Evolutionary conservation across 1,140 invertebrate species (phyloP), one percentile per base, ranked within the genome.

Genomic region (Hesperophylax magnus): DNA sequence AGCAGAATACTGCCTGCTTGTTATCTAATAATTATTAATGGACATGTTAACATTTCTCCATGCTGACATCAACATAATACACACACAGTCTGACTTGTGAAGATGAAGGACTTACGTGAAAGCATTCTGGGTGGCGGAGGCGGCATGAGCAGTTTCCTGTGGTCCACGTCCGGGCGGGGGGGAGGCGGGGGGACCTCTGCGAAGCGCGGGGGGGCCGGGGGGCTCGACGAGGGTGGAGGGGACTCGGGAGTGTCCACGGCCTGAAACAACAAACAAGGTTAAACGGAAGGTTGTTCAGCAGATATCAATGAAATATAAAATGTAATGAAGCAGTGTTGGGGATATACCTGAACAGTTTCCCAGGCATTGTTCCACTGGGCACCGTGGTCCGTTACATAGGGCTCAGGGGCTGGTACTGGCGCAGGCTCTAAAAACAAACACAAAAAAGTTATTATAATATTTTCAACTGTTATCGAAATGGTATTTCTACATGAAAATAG

Each of bases 121-220:
- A 27, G 20, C 52, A 63, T 20, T 52, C 60, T 87, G 0, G 88
- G 88, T 17, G 87, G 87, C 0, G 88, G 89, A 0, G 89, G 88
- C 0, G 88, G 89, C 0, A 88, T 88, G 22, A 89, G 79, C 1
- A 88, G 79, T 0, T 86, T 87, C 31, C 89, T 85, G 63, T 89
- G 88, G 80, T 90, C 89, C 18, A 89, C 86, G 63, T 90, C 82
- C 17, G 82, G 77, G 8, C 60, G 52, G 14, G 82, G 84, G 22
- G 67, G n/a, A 75, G 82, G 53, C 61, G 75, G 34, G 22, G 83
- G 31, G 24, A 65, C 81, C 58, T 74, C 60, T 1, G 47, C 31
- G 27, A 47, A 69, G 4, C 69, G 77, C 4, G 83, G 83, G 2
- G 81, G 88, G 56, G 86, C 86, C 15, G 88, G 88, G 18, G 87